These are phyloP conservation scores for Calycopis cecrops DNA, from an alignment of 1,140 invertebrate genomes.

Conservation along the genomic window DNA sequence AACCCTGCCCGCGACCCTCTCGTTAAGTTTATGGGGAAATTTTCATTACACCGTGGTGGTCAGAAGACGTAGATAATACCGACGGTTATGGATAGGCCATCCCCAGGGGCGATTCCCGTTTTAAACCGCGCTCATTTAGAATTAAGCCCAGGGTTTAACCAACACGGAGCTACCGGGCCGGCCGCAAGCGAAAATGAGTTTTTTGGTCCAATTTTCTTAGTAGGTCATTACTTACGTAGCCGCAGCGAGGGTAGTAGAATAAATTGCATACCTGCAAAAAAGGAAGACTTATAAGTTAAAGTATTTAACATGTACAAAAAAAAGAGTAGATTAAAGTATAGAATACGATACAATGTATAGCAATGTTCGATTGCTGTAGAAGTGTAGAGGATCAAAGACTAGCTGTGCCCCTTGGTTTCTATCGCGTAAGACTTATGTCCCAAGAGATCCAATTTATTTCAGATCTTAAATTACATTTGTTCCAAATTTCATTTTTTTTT, in stretches of 20 bases:
- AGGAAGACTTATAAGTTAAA: background rate
- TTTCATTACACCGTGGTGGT: background rate
- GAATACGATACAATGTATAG: too few species aligned
- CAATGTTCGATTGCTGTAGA: too few species aligned
- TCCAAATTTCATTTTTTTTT: too few species aligned
- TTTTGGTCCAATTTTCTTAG: conserved; percentile 10
- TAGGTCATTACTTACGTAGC: conserved; percentile 6
- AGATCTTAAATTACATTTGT: too few species aligned
- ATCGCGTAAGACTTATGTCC: too few species aligned
- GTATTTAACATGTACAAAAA: background rate
- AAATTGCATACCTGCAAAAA: conserved; percentile 9
- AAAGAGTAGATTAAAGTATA: too few species aligned
- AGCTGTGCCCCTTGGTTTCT: too few species aligned
- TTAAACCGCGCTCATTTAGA: conserved; percentile 10
- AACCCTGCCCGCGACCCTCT: too few species aligned
- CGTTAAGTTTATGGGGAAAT: background rate
- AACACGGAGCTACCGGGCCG: background rate
- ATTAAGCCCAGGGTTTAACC: background rate
- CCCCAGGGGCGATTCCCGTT: background rate
- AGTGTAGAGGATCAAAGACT: too few species aligned
- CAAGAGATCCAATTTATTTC: too few species aligned
- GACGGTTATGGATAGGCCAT: conserved; percentile 7
- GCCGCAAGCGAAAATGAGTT: conserved; percentile 9
- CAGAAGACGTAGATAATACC: background rate
- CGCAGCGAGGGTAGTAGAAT: background rate